phyloP scores from a whole-genome alignment of 1,140 invertebrate genomes.

The Heliconius hermathena region DNA sequence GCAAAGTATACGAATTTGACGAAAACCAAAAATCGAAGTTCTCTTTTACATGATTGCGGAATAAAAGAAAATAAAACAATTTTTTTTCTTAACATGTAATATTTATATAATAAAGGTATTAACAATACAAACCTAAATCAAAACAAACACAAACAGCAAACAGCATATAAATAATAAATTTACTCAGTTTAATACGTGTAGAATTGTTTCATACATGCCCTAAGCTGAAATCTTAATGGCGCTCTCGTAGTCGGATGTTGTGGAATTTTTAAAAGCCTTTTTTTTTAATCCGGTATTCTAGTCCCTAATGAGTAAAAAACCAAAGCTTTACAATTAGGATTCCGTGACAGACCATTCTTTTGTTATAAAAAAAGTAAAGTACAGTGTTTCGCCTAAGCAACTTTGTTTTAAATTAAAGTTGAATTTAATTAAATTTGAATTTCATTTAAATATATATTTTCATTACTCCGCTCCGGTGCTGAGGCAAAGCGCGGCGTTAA shows the following conservation, averaged over 20 bases:
- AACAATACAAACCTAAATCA: not conserved
- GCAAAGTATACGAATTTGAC: too few species aligned
- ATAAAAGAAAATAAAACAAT: too few species aligned
- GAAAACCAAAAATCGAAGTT: too few species aligned
- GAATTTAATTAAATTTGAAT: not conserved
- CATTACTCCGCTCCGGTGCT: too few species aligned
- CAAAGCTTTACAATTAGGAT: slow-evolving; percentile 39
- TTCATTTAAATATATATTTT: too few species aligned
- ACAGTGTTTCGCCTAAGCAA: slow-evolving; percentile 1
- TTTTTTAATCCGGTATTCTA: slow-evolving; percentile 59
- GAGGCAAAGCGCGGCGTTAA: too few species aligned
- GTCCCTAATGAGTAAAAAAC: slow-evolving; percentile 52
- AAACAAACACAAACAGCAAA: not conserved
- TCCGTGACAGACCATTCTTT: slow-evolving; percentile 19
- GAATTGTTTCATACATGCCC: slow-evolving; percentile 58
- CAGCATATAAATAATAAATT: slow-evolving; percentile 15
- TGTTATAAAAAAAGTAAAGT: not conserved
- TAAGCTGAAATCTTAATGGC: slow-evolving; percentile 64
- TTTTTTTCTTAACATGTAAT: too few species aligned
- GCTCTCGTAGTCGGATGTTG: slow-evolving; percentile 53
- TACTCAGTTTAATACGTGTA: slow-evolving; percentile 35
- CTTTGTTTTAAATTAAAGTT: not conserved
- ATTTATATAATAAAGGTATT: not conserved
- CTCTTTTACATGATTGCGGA: too few species aligned
- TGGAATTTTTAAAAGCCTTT: slow-evolving; percentile 63